Conservation (phyloP, 2,113 vertebrate genomes). For the Nanorana parkeri region DNA sequence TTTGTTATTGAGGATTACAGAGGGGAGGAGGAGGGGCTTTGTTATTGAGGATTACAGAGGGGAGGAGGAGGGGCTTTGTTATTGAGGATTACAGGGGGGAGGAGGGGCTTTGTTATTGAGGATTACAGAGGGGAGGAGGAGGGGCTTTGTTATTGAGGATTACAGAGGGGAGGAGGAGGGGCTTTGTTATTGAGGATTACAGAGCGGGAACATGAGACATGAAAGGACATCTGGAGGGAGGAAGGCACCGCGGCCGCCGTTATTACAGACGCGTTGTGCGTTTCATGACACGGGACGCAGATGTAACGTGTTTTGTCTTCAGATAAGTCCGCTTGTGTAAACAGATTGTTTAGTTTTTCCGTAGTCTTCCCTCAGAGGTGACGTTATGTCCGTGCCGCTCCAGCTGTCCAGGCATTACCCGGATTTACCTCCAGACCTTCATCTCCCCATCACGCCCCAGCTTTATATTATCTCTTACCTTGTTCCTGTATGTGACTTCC, state of each 20-base stretch:
- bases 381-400: neutral
- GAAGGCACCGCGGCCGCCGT: constrained; percentile 70
- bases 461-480: no score
- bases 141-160: constrained; percentile 74
- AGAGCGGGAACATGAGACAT: constrained; percentile 81
- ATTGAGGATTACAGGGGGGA: no score
- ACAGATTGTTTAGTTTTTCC: neutral
- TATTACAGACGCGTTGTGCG: constrained; percentile 62
- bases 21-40: constrained; percentile 71
- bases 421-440: no score
- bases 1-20: no score
- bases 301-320: neutral
- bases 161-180: constrained; percentile 70
- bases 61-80: no score
- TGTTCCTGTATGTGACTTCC: no score
- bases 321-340: neutral
- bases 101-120: constrained; percentile 73
- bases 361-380: no score
- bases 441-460: no score
- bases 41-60: constrained; percentile 79
- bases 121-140: constrained; percentile 81
- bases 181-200: constrained; percentile 75
- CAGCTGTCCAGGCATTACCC: no score
- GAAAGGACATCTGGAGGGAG: constrained; percentile 81
- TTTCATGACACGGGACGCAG: no score